Conservation (phyloP, 2,888 invertebrate genomes). For the Spodoptera exigua region DNA sequence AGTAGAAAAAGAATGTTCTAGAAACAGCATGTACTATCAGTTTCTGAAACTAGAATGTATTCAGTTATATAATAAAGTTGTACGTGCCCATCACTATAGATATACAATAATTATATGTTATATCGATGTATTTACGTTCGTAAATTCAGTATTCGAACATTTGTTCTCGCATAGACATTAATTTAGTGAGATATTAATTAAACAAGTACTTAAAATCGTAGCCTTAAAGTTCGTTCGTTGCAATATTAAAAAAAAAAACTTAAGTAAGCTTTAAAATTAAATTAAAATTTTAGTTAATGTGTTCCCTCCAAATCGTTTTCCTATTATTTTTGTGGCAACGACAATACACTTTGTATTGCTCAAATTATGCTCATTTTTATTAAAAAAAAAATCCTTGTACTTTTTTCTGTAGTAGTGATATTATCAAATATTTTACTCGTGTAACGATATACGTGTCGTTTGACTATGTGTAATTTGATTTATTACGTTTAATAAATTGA, state of each 20-base stretch:
- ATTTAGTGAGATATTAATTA: slow-evolving; percentile 66
- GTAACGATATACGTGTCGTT: slow-evolving; percentile 55
- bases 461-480: slow-evolving; percentile 51
- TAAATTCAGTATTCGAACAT: slow-evolving; percentile 38
- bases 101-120: neutral
- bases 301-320: slow-evolving; percentile 72
- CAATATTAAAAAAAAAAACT: slow-evolving; percentile 71
- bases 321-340: slow-evolving; percentile 74
- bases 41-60: slow-evolving; percentile 28
- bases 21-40: neutral
- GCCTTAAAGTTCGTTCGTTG: slow-evolving; percentile 69
- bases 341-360: slow-evolving; percentile 86
- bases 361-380: slow-evolving; percentile 84
- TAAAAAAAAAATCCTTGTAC: slow-evolving; percentile 65
- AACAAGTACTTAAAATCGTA: slow-evolving; percentile 55
- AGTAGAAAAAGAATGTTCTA: neutral
- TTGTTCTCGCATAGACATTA: slow-evolving; percentile 47
- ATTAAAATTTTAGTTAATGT: slow-evolving; percentile 64
- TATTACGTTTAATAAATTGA: slow-evolving; percentile 71
- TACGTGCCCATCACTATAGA: slow-evolving; percentile 34
- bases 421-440: slow-evolving; percentile 66
- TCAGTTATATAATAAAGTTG: slow-evolving; percentile 13
- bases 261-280: slow-evolving; percentile 74
- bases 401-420: slow-evolving; percentile 69
- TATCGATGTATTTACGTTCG: slow-evolving; percentile 31